phyloP scores from a whole-genome alignment of 2,888 invertebrate species.

The Subacronicta megacephala region DNA sequence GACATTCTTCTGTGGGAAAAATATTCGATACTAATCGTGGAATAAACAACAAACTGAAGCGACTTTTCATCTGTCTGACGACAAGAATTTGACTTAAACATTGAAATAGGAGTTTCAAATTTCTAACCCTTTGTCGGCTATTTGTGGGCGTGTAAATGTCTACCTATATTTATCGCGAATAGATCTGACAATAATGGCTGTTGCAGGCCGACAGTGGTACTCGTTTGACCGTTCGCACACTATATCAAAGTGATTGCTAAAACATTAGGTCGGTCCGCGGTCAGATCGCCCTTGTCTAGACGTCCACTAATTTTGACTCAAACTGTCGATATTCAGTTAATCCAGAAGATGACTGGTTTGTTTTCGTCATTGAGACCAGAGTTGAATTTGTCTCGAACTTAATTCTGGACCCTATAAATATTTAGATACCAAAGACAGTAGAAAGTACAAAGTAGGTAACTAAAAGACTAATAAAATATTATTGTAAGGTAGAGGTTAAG shows the following conservation, averaged over 20 bases:
- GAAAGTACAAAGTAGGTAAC: not conserved
- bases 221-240: constrained; percentile 68
- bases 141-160: constrained; percentile 60
- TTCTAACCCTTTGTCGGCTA: constrained; percentile 63
- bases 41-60: constrained; percentile 36
- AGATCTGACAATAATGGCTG: constrained; percentile 68
- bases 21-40: constrained; percentile 25
- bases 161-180: constrained; percentile 68
- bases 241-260: constrained; percentile 78
- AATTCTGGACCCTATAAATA: not conserved
- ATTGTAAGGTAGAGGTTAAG: constrained; percentile 53
- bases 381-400: too few relatives aligned
- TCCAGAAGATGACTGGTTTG: constrained; percentile 31
- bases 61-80: constrained; percentile 17
- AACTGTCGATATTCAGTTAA: constrained; percentile 50
- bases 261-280: constrained; percentile 73
- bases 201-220: constrained; percentile 62
- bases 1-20: constrained; percentile 59
- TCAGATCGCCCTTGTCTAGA: constrained; percentile 73
- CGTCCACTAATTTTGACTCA: constrained; percentile 69
- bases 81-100: constrained; percentile 47
- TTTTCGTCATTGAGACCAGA: constrained; percentile 12
- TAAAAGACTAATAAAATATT: constrained; percentile 33
- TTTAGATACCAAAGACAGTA: not conserved
- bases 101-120: constrained; percentile 58